Base-by-base conservation (phyloP, 2,113 vertebrate species). In the Ictidomys tridecemlineatus region DNA sequence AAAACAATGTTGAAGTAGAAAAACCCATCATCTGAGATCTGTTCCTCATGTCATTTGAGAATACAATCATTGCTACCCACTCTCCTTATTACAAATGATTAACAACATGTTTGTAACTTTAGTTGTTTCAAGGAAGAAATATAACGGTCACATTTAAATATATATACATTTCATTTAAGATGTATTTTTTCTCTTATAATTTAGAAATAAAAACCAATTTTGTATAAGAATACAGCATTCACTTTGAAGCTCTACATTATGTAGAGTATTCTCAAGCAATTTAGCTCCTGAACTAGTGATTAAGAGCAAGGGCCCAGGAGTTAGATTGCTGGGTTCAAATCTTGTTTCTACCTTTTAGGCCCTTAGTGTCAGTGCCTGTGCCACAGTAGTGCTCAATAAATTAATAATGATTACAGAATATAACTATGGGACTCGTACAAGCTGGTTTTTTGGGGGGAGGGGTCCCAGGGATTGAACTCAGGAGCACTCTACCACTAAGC, bases 1-100 rank as follows among this genome's bases (percentile, higher is more conserved):
- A 91, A 93, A 89, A 65, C 85, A 86, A 80, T 56, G n/a, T 30
- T 63, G 14, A 83, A 89, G 37, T 70, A 37, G 69, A 96, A 61
- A 79, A 86, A 85, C n/a, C n/a, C 39, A 0, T 88, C 61, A 65
- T 85, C 34, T 73, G 8, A 90, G 42, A 70, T 30, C 73, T 70
- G 39, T 89, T 88, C 87, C 16, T 18, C 12, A 5, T 58, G 83
- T 56, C 69, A 72, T 24, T 45, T 58, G 56, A 86, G 83, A 78
- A 63, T 89, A 73, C 86, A 84, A 79, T 74, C n/a, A 85, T 51
- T 87, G 53, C 65, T 73, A 4, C 65, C 10, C 84, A 32, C 28
- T 69, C 34, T 74, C 18, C 6, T 70, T 70, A 58, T 45, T 16
- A 56, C 22, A 32, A 5, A 48, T 45, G 69, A 96, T 20, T 78